phyloP scores from a whole-genome alignment of 2,113 vertebrate genomes.

The Oreochromis tanganicae region DNA sequence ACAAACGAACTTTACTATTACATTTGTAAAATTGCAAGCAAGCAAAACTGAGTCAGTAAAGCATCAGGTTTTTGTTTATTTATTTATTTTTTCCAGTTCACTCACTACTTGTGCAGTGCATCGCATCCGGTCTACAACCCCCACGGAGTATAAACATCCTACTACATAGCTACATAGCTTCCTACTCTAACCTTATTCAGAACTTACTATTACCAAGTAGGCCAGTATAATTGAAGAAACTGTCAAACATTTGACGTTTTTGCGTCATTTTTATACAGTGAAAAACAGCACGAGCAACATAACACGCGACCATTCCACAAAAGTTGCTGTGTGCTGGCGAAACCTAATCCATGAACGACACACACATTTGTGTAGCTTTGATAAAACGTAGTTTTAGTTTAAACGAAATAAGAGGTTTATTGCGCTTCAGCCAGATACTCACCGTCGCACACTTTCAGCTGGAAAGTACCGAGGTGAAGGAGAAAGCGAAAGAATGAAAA shows the following conservation, averaged over 20 bases:
- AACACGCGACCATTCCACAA: accelerated
- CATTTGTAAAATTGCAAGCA: too few relatives aligned
- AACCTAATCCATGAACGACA: accelerated
- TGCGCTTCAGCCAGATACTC: background rate
- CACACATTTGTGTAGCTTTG: accelerated
- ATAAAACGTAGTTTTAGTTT: accelerated
- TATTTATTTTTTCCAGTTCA: too few relatives aligned
- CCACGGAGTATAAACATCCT: too few relatives aligned
- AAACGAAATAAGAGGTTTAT: accelerated
- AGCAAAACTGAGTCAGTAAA: too few relatives aligned
- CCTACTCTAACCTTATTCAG: accelerated
- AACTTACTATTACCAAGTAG: accelerated
- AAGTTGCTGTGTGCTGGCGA: accelerated
- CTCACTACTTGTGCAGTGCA: background rate
- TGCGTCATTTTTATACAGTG: background rate
- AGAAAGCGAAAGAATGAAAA: background rate
- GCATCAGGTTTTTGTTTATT: too few relatives aligned
- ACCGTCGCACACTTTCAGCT: background rate
- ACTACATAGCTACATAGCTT: too few relatives aligned
- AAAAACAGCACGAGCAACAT: background rate
- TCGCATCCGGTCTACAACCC: too few relatives aligned
- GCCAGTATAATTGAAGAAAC: accelerated
- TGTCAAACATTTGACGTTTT: background rate
- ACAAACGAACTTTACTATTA: background rate
- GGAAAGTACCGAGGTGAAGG: background rate